Percentiles rank a stretch among this genome's conserved stretches.
phyloP scores from a whole-genome alignment of 2,797 vertebrate species.

The Pseudomugil tenellus region DNA sequence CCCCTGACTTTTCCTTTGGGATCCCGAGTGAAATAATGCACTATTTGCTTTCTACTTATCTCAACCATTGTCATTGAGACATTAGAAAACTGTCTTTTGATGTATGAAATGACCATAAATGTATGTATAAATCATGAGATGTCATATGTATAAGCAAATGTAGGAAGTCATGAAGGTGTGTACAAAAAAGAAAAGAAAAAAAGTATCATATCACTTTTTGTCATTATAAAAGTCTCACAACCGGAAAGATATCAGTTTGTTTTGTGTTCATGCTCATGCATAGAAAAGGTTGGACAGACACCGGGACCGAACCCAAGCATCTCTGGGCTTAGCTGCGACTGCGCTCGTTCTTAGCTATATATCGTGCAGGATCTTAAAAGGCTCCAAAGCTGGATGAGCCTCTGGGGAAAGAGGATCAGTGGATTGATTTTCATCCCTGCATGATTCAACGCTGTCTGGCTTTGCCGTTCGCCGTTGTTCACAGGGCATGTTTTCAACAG shows the following conservation, averaged over 20 bases:
- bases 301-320: conserved; percentile 48
- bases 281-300: conserved; percentile 38
- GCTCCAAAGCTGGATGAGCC: conserved; percentile 84
- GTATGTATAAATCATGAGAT: conserved; percentile 70
- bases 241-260: conserved; percentile 2
- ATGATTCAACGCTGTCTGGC: conserved; percentile 55
- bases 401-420: conserved; percentile 80
- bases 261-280: conserved; percentile 18
- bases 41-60: conserved; percentile 38
- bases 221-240: background rate
- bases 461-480: conserved; percentile 23
- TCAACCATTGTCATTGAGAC: conserved; percentile 47
- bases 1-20: conserved; percentile 24
- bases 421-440: conserved; percentile 74
- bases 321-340: conserved; percentile 46
- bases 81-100: conserved; percentile 57
- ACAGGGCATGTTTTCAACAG: conserved; percentile 11
- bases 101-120: conserved; percentile 61
- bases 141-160: conserved; percentile 78
- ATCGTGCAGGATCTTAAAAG: conserved; percentile 77
- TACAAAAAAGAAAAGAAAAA: background rate
- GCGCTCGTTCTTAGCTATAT: conserved; percentile 62
- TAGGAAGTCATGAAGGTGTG: conserved; percentile 69
- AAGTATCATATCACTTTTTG: conserved; percentile 17
- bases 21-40: conserved; percentile 26